phyloP scores from a whole-genome alignment of 2,113 vertebrate genomes.

The Stigmatopora argus region DNA sequence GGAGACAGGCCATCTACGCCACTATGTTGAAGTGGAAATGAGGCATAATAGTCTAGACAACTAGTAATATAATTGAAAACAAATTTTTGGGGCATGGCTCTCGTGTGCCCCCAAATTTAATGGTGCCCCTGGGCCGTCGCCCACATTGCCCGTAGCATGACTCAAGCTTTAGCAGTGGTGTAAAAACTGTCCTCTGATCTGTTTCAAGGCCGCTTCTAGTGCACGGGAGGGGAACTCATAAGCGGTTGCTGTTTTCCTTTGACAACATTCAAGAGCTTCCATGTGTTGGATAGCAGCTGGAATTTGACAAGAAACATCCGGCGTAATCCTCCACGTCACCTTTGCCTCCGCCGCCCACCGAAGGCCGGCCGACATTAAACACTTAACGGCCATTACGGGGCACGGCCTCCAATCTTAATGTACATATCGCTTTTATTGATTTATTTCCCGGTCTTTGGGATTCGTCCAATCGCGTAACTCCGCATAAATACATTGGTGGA shows the following conservation, averaged over 20 bases:
- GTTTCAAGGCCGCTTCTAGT: constrained; percentile 8
- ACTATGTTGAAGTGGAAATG: too few relatives aligned
- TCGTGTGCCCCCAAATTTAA: too few relatives aligned
- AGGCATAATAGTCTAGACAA: too few relatives aligned
- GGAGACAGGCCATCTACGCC: too few relatives aligned
- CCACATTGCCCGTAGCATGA: background rate
- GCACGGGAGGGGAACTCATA: constrained; percentile 37
- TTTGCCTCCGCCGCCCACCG: constrained; percentile 9
- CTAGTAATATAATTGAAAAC: too few relatives aligned
- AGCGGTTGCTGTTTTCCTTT: constrained; percentile 18
- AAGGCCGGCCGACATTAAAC: constrained; percentile 1
- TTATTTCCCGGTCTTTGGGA: background rate
- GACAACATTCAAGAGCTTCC: constrained; percentile 26
- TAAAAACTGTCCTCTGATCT: constrained; percentile 17
- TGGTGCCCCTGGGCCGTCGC: too few relatives aligned
- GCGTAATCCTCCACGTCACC: constrained; percentile 14
- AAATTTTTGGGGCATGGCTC: too few relatives aligned
- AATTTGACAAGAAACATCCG: constrained; percentile 28
- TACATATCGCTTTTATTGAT: background rate
- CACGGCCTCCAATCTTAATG: background rate
- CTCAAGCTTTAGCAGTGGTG: constrained; percentile 20
- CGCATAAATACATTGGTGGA: too few relatives aligned
- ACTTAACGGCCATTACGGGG: background rate
- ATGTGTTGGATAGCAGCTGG: constrained; percentile 38
- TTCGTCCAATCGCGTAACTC: background rate